These are phyloP conservation scores for Lanius collurio DNA, from an alignment of 2,113 vertebrate species.

Conservation along the genomic window DNA sequence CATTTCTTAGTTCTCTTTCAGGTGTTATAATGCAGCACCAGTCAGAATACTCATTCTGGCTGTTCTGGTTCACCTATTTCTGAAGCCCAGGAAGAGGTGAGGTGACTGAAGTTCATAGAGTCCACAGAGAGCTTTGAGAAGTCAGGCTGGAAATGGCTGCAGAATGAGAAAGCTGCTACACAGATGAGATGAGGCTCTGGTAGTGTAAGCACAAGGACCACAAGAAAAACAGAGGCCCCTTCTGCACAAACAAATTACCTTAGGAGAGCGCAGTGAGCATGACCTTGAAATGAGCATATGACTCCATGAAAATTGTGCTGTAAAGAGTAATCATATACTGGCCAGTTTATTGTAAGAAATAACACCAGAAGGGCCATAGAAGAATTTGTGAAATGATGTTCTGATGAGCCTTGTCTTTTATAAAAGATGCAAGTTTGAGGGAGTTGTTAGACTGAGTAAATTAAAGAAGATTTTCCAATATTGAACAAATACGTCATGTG, in stretches of 20 bases:
- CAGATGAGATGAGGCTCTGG: neutral
- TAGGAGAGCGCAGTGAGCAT: neutral
- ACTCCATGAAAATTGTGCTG: constrained; percentile 56
- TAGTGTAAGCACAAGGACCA: neutral
- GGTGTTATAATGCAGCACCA: neutral
- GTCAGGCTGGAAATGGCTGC: constrained; percentile 7
- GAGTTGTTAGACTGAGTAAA: constrained; percentile 33
- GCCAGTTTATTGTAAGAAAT: constrained; percentile 46
- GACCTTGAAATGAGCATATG: constrained; percentile 51
- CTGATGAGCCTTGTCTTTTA: constrained; percentile 55
- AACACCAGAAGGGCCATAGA: neutral
- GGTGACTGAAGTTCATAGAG: neutral
- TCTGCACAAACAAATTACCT: neutral
- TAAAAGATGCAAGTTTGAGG: constrained; percentile 57
- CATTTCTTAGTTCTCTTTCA: neutral
- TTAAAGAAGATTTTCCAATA: constrained; percentile 54
- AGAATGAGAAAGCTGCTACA: neutral
- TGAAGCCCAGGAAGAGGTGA: neutral
- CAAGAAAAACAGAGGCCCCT: neutral
- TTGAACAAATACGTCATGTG: constrained; percentile 59
- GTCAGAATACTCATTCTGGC: neutral
- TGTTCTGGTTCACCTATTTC: neutral
- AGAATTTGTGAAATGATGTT: constrained; percentile 9
- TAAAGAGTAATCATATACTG: constrained; percentile 29
- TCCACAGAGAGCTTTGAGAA: constrained; percentile 3